Base-by-base conservation (phyloP, 2,888 invertebrate species). In the Metellina segmentata region DNA sequence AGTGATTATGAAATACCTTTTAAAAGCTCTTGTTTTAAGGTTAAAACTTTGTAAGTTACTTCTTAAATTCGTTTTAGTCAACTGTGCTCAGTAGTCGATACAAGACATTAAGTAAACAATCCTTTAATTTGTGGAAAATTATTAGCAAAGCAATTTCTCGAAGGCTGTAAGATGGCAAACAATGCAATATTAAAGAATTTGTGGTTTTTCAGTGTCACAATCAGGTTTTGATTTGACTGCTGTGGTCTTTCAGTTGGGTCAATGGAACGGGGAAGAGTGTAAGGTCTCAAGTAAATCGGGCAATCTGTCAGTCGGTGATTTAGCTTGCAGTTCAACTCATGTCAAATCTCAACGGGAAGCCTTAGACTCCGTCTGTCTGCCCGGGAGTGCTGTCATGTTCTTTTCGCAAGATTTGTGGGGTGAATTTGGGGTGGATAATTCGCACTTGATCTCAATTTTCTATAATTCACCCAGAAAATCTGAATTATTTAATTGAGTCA, bases 251-350 rank as follows among this genome's bases (percentile, higher is more conserved):
- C 81, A 81, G 81, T 81, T 34, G 48, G 11, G 34, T 20, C 48
- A 69, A 81, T 81, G 20, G 81, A 69, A 34, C 69, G 70, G 16
- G 70, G 34, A 69, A 70, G 48, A 48, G 81, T 69, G 48, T 77
- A 61, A 51, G 70, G 77, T 34, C 82, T 82, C 19, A 69, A 53
- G 19, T 53, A 81, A 81, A 88, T 48, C 81, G 81, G 88, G 81
- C 69, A 88, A 81, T 75, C 82, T 89, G 89, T 82, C 89, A 89
- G 82, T 75, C 49, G 75, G 53, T 75, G 89, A 89, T 89, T 89
- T 89, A 89, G 77, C 75, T 69, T 77, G 61, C 77, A 77, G 89
- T 89, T 89, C 89, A 89, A 82, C 72, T 72, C 70, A 89, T 89
- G 89, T 75, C 89, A 89, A 89, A 89, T 89, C 89, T 20, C 89